Percentiles rank a stretch among this genome's conserved stretches.
phyloP scores from a whole-genome alignment of 2,113 vertebrate species.

The Machaerirhynchus nigripectus region DNA sequence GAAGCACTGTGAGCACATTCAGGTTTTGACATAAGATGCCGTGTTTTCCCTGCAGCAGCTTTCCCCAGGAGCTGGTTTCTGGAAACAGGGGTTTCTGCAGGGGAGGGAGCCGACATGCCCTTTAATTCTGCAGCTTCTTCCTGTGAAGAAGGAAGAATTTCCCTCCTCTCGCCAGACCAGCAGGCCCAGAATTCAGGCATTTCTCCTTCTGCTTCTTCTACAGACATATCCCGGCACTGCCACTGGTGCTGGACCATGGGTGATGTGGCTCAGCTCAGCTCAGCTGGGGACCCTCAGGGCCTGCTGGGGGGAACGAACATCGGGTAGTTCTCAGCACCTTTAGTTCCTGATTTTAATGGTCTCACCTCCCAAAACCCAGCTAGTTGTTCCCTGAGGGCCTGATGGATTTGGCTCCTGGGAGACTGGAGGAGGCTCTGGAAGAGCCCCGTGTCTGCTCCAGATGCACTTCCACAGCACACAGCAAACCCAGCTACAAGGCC shows the following conservation, averaged over 20 bases:
- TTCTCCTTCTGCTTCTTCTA: not conserved
- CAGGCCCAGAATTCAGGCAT: not conserved
- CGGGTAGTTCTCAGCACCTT: not conserved
- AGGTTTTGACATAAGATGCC: not conserved
- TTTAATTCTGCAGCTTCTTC: not conserved
- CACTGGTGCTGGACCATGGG: accelerated
- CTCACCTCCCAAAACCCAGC: not conserved
- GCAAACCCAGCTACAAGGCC: not conserved
- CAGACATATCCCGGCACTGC: not conserved
- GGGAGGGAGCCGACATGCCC: not conserved
- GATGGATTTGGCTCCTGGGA: not conserved
- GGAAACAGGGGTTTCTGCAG: not conserved
- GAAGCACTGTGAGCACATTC: not conserved
- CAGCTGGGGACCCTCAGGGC: not conserved
- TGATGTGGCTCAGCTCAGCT: not conserved
- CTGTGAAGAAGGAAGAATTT: not conserved
- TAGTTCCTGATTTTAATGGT: not conserved
- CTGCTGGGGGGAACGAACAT: not conserved
- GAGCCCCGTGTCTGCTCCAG: not conserved
- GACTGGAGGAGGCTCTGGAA: not conserved
- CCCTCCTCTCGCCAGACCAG: not conserved
- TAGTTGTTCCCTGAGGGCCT: not conserved
- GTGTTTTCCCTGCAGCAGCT: not conserved
- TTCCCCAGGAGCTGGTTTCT: not conserved
- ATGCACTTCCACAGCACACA: not conserved